These are phyloP conservation scores for Phocides pigmalion DNA, from an alignment of 1,140 invertebrate species.

Conservation along the genomic window DNA sequence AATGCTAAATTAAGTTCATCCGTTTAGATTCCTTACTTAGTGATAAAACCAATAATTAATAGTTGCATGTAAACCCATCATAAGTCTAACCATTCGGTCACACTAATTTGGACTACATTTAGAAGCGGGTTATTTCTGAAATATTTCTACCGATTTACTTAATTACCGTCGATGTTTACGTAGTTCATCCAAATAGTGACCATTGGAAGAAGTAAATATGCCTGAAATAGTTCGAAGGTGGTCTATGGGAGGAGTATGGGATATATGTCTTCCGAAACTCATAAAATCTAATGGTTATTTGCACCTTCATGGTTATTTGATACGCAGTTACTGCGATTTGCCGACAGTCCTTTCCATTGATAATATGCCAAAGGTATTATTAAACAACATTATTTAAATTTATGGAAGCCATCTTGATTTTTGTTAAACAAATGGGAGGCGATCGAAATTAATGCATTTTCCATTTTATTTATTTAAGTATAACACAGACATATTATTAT, in stretches of 20 bases:
- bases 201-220: conserved; percentile 58
- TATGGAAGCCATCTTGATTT: conserved; percentile 5
- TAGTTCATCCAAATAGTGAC: conserved; percentile 51
- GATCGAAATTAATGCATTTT: too few species aligned
- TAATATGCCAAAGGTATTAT: not conserved
- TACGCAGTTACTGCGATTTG: not conserved
- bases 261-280: conserved; percentile 53
- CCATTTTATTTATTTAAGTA: too few species aligned
- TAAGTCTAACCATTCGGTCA: conserved; percentile 45
- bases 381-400: conserved; percentile 30
- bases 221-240: conserved; percentile 53
- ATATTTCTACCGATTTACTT: conserved; percentile 60
- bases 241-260: conserved; percentile 45
- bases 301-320: conserved; percentile 35
- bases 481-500: too few species aligned
- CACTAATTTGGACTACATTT: conserved; percentile 71
- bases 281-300: conserved; percentile 53
- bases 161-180: conserved; percentile 66
- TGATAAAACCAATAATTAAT: not conserved
- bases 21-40: too few species aligned
- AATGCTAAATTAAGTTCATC: too few species aligned
- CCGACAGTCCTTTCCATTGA: not conserved
- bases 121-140: conserved; percentile 59
- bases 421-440: too few species aligned
- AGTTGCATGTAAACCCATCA: conserved; percentile 50